phyloP scores from a whole-genome alignment of 1,140 invertebrate genomes.

The Acromyrmex heyeri region DNA sequence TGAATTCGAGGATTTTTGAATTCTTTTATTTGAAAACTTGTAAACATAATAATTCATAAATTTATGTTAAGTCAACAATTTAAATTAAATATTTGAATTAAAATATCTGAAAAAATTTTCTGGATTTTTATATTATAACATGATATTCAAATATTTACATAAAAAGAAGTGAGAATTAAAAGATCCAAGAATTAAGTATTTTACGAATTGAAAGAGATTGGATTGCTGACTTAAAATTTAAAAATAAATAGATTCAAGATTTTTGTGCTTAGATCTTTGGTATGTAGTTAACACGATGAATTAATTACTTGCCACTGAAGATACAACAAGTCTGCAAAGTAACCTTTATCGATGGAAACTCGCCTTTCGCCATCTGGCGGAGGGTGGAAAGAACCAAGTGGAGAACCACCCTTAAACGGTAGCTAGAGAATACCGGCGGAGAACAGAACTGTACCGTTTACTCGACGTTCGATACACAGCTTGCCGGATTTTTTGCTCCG shows the following conservation, averaged over 20 bases:
- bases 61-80: neutral
- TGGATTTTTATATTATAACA: neutral
- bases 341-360: constrained; percentile 41
- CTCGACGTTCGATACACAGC: constrained; percentile 47
- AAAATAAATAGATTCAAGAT: neutral
- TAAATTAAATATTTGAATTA: too few relatives aligned
- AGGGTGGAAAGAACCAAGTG: constrained; percentile 46
- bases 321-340: constrained; percentile 8
- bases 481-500: constrained; percentile 15
- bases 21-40: neutral
- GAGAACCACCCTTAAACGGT: constrained; percentile 37
- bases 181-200: neutral
- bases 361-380: constrained; percentile 61
- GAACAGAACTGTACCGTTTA: neutral
- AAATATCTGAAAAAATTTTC: neutral
- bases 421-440: constrained; percentile 62
- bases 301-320: constrained; percentile 13
- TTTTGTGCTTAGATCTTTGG: neutral
- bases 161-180: neutral
- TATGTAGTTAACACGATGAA: neutral
- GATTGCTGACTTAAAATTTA: neutral
- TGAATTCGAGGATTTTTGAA: neutral
- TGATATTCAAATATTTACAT: neutral
- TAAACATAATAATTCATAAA: neutral
- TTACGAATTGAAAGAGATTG: neutral